Conservation (phyloP, 2,797 vertebrate genomes). For the Helostoma temminkii region DNA sequence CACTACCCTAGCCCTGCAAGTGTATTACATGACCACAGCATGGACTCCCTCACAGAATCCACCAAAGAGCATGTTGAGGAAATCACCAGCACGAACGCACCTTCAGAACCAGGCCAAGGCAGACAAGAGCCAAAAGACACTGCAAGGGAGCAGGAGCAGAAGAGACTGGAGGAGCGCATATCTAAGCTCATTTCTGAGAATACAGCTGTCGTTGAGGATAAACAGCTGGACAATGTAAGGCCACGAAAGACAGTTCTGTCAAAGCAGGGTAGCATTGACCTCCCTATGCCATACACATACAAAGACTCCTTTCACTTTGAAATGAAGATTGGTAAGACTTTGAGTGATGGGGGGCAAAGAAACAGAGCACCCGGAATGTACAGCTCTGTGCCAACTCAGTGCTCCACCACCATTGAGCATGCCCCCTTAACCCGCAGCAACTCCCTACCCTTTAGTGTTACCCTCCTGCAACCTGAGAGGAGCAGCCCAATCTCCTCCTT, state of each 20-base stretch:
- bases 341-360: slow-evolving; percentile 74
- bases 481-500: slow-evolving; percentile 62
- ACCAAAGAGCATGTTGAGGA: slow-evolving; percentile 67
- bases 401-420: slow-evolving; percentile 83
- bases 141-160: slow-evolving; percentile 85
- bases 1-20: slow-evolving; percentile 86
- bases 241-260: slow-evolving; percentile 94
- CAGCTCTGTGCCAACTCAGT: slow-evolving; percentile 90
- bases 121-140: slow-evolving; percentile 51
- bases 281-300: slow-evolving; percentile 96
- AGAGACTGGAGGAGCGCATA: slow-evolving; percentile 91
- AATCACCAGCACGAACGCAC: slow-evolving; percentile 16
- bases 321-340: slow-evolving; percentile 87
- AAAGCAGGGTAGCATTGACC: slow-evolving; percentile 97
- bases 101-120: slow-evolving; percentile 36
- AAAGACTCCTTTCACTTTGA: slow-evolving; percentile 99
- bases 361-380: slow-evolving; percentile 84
- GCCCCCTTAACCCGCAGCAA: slow-evolving; percentile 91
- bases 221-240: slow-evolving; percentile 91
- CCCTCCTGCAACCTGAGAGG: slow-evolving; percentile 70
- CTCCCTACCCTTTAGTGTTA: slow-evolving; percentile 90
- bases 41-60: slow-evolving; percentile 82
- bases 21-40: slow-evolving; percentile 82
- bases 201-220: slow-evolving; percentile 92
- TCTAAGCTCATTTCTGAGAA: slow-evolving; percentile 95